Evolutionary conservation across 2,797 vertebrate genomes (phyloP), one percentile per base, ranked within the genome.

Genomic region (Sebastolobus alascanus): DNA sequence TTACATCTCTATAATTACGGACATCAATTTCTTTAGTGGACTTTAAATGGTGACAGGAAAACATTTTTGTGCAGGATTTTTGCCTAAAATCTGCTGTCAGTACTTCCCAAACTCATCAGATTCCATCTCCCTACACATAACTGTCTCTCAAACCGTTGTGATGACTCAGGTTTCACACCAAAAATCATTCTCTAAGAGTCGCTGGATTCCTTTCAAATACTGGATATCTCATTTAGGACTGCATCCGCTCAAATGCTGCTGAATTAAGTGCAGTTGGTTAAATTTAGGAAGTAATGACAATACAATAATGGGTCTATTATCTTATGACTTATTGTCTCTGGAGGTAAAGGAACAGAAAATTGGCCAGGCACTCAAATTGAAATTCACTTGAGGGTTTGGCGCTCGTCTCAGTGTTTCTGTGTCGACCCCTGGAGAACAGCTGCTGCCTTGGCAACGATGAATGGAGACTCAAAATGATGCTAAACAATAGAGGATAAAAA

Each of bases 401-500:
- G 58, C 80, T 37, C 13, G 56, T 75, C 76, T 83, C 50, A 71
- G 77, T 46, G 72, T 84, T 84, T 85, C 66, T 59, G 70, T 37
- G 79, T 78, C 66, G 77, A 87, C 77, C 80, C 75, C 76, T 69
- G 74, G 82, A 86, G 82, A 92, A 82, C 79, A 92, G 91, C 92
- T 85, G 90, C 90, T 88, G 85, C 90, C 89, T 87, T 92, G 91
- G 89, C 88, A 91, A 90, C 87, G 29, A 68, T 87, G 82, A 90
- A 89, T 86, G 87, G 85, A 83, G 87, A 63, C 78, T 79, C 64
- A 58, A 80, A 90, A 85, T 69, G 63, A 83, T 80, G 84, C 79
- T 43, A 54, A 83, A 92, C 92, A 91, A 89, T 86, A 75, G 80
- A 69, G 79, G 38, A 79, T 75, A 74, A 75, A 87, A 90, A 83